These are phyloP conservation scores for Acrocephalus kingi DNA, from an alignment of 2,113 vertebrate genomes.

Conservation along the genomic window DNA sequence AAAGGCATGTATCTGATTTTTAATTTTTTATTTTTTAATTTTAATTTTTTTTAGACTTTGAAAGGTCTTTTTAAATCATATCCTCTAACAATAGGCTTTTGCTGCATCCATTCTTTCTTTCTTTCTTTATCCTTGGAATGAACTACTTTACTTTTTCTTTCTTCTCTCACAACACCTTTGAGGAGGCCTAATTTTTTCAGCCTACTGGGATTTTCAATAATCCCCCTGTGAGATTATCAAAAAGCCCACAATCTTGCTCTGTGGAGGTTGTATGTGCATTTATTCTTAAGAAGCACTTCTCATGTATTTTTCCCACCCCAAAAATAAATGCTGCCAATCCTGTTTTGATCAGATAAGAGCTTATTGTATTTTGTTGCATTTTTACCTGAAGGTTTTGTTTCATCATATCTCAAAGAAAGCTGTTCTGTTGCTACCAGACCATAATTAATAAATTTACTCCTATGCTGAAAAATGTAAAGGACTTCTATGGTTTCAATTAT, in stretches of 20 bases:
- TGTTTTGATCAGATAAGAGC: neutral
- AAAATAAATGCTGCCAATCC: neutral
- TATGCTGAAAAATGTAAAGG: neutral
- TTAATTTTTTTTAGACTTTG: neutral
- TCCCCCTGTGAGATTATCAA: neutral
- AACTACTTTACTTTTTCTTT: neutral
- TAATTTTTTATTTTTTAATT: neutral
- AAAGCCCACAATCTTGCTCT: neutral
- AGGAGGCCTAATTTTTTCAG: neutral
- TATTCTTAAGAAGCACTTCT: neutral
- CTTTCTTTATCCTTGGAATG: neutral
- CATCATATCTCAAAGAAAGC: neutral
- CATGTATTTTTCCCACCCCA: neutral
- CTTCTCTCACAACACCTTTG: neutral
- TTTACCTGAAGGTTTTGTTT: neutral
- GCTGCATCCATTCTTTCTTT: neutral
- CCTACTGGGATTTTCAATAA: neutral
- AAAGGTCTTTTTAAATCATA: neutral
- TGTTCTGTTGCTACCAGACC: neutral
- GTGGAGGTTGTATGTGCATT: neutral
- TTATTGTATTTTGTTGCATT: slow-evolving; percentile 19
- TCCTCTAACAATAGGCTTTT: neutral
- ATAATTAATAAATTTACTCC: slow-evolving; percentile 14
- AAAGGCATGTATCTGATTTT: neutral
- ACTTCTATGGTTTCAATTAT: neutral